These are phyloP conservation scores for Loxodonta africana DNA, from an alignment of 2,113 vertebrate species.

Conservation along the genomic window DNA sequence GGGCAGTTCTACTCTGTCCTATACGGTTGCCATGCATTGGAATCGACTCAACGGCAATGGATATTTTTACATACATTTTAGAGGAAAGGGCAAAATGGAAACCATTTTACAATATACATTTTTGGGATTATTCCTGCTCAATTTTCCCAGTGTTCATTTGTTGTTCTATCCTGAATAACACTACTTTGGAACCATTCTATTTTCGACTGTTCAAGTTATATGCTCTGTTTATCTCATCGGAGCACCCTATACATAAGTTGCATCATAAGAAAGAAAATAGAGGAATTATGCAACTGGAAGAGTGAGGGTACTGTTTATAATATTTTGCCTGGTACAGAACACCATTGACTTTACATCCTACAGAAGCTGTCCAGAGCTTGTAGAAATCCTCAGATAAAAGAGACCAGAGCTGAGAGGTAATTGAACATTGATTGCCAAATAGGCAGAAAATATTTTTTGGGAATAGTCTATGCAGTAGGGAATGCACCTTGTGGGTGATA, in stretches of 20 bases:
- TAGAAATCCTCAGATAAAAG: slow-evolving; percentile 11
- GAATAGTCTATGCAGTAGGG: neutral
- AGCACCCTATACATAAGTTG: neutral
- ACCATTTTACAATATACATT: neutral
- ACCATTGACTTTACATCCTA: neutral
- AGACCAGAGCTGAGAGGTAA: neutral
- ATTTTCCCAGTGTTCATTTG: slow-evolving; percentile 34
- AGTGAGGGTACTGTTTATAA: slow-evolving; percentile 11
- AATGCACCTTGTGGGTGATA: neutral
- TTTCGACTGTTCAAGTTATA: slow-evolving; percentile 36
- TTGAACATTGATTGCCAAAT: neutral
- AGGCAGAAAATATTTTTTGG: slow-evolving; percentile 4
- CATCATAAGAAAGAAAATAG: slow-evolving; percentile 61
- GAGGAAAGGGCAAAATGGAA: slow-evolving; percentile 12
- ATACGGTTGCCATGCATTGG: too few species aligned
- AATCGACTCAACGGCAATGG: too few species aligned
- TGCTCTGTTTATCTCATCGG: slow-evolving; percentile 23
- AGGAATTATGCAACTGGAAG: neutral
- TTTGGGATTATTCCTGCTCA: slow-evolving; percentile 7
- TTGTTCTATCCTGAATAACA: slow-evolving; percentile 17
- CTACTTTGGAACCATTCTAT: neutral
- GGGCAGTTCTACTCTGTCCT: too few species aligned
- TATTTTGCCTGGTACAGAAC: neutral
- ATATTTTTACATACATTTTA: neutral
- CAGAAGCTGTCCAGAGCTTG: neutral